Evolutionary conservation across 2,797 vertebrate genomes (phyloP).

Genomic region (Scomberomorus guttatus): DNA sequence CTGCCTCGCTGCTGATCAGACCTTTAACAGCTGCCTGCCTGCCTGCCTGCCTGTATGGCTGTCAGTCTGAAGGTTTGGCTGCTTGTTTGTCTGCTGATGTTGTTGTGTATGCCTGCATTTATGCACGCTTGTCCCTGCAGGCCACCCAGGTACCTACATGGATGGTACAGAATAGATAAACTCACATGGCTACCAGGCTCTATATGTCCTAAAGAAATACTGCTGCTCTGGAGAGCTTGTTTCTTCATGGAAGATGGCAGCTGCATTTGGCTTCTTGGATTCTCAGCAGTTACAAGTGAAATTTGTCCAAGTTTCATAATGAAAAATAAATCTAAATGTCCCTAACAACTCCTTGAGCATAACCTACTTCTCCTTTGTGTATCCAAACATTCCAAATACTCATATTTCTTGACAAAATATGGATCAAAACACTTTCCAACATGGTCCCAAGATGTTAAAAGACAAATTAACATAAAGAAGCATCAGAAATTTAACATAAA

Average conservation of each 20-base stretch:
- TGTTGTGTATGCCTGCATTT: conserved; percentile 14
- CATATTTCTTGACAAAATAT: neutral
- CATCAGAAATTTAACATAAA: no score
- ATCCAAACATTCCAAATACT: neutral
- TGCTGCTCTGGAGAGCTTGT: no score
- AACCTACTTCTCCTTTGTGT: neutral
- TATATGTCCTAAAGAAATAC: no score
- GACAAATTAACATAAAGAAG: no score
- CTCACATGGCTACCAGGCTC: neutral
- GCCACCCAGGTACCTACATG: conserved; percentile 4
- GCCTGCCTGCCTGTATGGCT: conserved; percentile 17
- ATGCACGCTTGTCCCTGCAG: conserved; percentile 27
- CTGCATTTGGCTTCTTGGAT: conserved; percentile 21
- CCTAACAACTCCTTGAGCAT: neutral
- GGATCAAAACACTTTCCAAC: no score
- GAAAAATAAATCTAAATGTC: no score
- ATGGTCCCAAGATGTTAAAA: no score
- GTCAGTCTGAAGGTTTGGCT: conserved; percentile 31
- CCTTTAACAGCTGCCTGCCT: conserved; percentile 47
- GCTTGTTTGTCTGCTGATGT: conserved; percentile 15
- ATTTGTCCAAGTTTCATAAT: conserved; percentile 1
- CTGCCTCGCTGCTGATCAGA: conserved; percentile 47
- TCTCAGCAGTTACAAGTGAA: conserved; percentile 1
- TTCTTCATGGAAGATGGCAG: conserved; percentile 5
- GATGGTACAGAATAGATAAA: neutral